Conservation (phyloP, 1,140 invertebrate species). For the Drosophila guanche region DNA sequence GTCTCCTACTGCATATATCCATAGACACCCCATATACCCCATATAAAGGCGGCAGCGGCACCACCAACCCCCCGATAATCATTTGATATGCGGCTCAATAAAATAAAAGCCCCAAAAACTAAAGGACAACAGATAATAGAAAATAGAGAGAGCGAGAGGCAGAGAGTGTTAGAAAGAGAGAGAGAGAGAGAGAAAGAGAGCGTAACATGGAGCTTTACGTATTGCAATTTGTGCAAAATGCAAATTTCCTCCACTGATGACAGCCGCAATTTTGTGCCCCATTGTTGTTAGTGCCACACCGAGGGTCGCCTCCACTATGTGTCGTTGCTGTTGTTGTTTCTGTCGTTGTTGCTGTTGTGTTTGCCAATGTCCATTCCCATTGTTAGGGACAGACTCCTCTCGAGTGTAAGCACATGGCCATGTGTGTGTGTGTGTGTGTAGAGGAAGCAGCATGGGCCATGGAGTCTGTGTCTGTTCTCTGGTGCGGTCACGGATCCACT, state of each 20-base stretch:
- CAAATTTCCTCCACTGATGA: constrained; percentile 79
- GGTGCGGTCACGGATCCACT: constrained; percentile 18
- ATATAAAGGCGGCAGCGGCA: constrained; percentile 4
- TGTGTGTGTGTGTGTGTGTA: constrained; percentile 16
- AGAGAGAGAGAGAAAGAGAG: constrained; percentile 5
- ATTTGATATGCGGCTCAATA: constrained; percentile 51
- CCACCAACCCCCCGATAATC: constrained; percentile 8
- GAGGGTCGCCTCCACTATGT: neutral
- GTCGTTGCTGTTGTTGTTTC: constrained; percentile 15
- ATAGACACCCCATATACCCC: constrained; percentile 26
- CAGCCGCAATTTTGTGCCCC: constrained; percentile 75
- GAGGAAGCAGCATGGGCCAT: neutral
- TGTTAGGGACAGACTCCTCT: constrained; percentile 45
- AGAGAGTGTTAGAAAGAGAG: neutral
- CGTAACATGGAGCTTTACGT: constrained; percentile 58
- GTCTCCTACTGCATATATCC: neutral
- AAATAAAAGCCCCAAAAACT: constrained; percentile 11
- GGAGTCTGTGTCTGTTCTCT: no score
- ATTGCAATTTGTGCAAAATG: constrained; percentile 81
- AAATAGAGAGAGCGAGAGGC: neutral
- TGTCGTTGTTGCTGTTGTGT: constrained; percentile 40
- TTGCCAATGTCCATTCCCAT: constrained; percentile 65
- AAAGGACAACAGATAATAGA: constrained; percentile 8
- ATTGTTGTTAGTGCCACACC: constrained; percentile 60
- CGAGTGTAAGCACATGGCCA: constrained; percentile 42